These are phyloP conservation scores for Echinarachnius parma DNA, from an alignment of 53 echinoderm and acorn worm species.

Conservation along the genomic window DNA sequence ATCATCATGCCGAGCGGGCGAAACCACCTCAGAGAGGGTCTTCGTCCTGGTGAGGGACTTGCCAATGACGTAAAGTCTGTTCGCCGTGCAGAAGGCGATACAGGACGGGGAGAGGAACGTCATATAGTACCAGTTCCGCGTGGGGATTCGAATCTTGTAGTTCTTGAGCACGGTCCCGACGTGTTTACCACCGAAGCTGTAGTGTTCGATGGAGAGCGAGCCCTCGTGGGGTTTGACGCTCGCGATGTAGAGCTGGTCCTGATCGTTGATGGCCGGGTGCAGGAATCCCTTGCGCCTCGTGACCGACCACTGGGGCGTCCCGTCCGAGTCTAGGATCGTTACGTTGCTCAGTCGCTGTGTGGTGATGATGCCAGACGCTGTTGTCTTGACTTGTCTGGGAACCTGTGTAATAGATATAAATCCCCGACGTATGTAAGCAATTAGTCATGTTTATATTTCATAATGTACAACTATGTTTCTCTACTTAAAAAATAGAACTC, in stretches of 20 bases:
- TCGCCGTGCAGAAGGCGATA: slow-evolving; percentile 35
- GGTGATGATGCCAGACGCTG: slow-evolving; percentile 16
- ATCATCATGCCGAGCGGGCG: slow-evolving; percentile 5
- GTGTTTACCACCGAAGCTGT: slow-evolving; percentile 29
- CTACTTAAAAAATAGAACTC: no score
- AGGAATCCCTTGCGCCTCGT: slow-evolving; percentile 41
- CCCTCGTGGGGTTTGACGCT: slow-evolving; percentile 25
- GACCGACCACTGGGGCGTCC: slow-evolving; percentile 31
- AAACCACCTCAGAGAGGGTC: slow-evolving; percentile 13
- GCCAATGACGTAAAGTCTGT: slow-evolving; percentile 25
- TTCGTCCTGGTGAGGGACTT: slow-evolving; percentile 39
- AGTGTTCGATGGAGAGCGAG: slow-evolving; percentile 38
- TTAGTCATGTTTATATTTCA: no score
- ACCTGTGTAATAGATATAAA: no score
- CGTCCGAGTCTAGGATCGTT: slow-evolving; percentile 20
- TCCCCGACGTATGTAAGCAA: no score
- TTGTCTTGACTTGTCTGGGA: slow-evolving; percentile 30
- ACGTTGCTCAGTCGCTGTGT: slow-evolving; percentile 27
- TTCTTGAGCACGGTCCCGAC: slow-evolving; percentile 36
- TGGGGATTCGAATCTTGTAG: slow-evolving; percentile 21
- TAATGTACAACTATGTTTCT: no score
- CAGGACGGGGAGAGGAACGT: slow-evolving; percentile 38
- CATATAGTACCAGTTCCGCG: slow-evolving; percentile 42
- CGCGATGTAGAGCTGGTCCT: slow-evolving; percentile 41
- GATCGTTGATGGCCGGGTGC: slow-evolving; percentile 29